These are phyloP conservation scores for Lagria hirta DNA, from an alignment of 2,888 invertebrate species.

Conservation along the genomic window DNA sequence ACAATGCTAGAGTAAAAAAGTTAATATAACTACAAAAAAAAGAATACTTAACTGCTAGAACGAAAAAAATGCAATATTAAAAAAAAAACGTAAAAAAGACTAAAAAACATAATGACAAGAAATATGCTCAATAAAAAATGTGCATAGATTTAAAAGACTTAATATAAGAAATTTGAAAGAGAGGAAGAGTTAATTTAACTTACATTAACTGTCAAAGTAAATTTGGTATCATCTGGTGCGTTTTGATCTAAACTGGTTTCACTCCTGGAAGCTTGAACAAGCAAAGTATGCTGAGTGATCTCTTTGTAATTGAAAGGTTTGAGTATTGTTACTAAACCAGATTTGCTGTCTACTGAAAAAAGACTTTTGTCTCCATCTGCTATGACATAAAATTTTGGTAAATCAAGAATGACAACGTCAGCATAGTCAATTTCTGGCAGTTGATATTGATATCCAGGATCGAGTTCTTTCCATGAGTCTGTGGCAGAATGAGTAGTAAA, in stretches of 20 bases:
- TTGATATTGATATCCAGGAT: slow-evolving; percentile 20
- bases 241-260: slow-evolving; percentile 12
- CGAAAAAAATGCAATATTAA: too few relatives aligned
- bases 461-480: slow-evolving; percentile 7
- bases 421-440: slow-evolving; percentile 8
- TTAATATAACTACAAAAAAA: too few relatives aligned
- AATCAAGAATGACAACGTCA: slow-evolving; percentile 1
- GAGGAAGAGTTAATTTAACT: too few relatives aligned
- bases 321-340: slow-evolving; percentile 31
- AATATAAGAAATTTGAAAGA: too few relatives aligned
- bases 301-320: slow-evolving; percentile 55
- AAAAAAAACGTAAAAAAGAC: too few relatives aligned
- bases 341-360: slow-evolving; percentile 29
- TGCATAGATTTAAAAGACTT: too few relatives aligned
- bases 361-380: slow-evolving; percentile 16
- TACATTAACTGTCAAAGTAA: slow-evolving; percentile 31
- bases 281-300: slow-evolving; percentile 50
- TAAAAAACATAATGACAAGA: too few relatives aligned
- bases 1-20: too few relatives aligned
- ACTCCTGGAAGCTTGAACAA: slow-evolving; percentile 56
- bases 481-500: neutral
- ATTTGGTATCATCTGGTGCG: slow-evolving; percentile 19
- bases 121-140: too few relatives aligned
- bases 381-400: slow-evolving; percentile 31
- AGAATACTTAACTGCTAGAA: too few relatives aligned